phyloP scores from a whole-genome alignment of 2,888 invertebrate species.

The Caprella mutica region DNA sequence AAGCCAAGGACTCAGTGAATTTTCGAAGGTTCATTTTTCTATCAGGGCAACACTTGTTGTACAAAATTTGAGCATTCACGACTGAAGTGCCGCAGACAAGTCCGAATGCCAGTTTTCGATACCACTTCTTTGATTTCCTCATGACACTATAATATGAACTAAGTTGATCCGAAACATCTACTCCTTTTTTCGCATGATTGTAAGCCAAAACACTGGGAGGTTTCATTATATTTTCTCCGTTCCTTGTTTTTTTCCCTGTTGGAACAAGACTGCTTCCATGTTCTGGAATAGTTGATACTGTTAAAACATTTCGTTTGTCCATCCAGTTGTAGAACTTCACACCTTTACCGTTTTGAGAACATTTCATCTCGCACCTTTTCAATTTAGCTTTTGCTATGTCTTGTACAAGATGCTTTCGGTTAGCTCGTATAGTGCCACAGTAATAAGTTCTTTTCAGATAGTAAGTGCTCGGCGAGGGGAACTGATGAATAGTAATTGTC shows the following conservation, averaged over 20 bases:
- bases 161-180: conserved; percentile 9
- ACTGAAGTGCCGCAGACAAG: conserved; percentile 2
- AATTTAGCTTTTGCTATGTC: too few species aligned
- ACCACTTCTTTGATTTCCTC: conserved; percentile 10
- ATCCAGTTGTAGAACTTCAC: conserved; percentile 11
- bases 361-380: too few species aligned
- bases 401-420: too few species aligned
- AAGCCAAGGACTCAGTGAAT: conserved; percentile 1
- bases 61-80: conserved; percentile 12
- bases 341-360: conserved; percentile 18
- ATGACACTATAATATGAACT: conserved; percentile 4
- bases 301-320: conserved; percentile 12
- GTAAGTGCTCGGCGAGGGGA: too few species aligned
- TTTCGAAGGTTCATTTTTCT: conserved; percentile 1
- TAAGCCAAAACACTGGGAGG: conserved; percentile 9
- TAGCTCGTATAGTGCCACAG: too few species aligned
- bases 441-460: too few species aligned
- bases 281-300: conserved; percentile 11
- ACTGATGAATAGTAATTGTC: too few species aligned
- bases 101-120: conserved; percentile 10
- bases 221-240: conserved; percentile 7
- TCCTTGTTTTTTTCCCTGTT: conserved; percentile 1
- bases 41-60: conserved; percentile 2
- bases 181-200: conserved; percentile 14
- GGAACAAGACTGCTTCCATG: background rate